A percentile compares a stretch with the other conserved stretches of the same genome.
These are phyloP conservation scores for Drosophila melanica DNA, from an alignment of 1,140 invertebrate genomes.

Conservation along the genomic window DNA sequence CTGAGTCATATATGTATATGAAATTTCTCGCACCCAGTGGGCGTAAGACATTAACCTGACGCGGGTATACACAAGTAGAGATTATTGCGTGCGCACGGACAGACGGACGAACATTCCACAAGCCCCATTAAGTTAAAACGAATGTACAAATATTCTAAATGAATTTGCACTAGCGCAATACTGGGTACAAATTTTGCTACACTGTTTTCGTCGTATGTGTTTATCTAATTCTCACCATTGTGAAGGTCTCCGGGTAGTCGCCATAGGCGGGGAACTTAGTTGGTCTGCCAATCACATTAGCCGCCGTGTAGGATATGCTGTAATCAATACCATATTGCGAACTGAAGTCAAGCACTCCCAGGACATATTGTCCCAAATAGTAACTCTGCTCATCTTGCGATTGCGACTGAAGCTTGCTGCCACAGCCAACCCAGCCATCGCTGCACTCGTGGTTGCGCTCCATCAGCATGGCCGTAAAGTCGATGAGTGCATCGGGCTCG, in stretches of 20 bases:
- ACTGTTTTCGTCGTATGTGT: too few relatives aligned
- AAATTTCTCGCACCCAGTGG: too few relatives aligned
- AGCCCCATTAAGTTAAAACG: too few relatives aligned
- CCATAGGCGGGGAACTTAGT: constrained; percentile 94
- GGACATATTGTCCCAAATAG: constrained; percentile 87
- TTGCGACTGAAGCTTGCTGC: constrained; percentile 31
- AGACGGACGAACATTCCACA: too few relatives aligned
- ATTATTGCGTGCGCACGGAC: too few relatives aligned
- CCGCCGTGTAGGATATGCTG: constrained; percentile 94
- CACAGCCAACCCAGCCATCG: constrained; percentile 30
- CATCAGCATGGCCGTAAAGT: constrained; percentile 64
- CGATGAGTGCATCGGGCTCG: constrained; percentile 60
- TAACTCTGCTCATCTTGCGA: constrained; percentile 53
- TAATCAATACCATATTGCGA: constrained; percentile 95
- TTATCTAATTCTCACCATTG: constrained; percentile 87
- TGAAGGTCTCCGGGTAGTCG: constrained; percentile 94
- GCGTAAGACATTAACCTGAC: too few relatives aligned
- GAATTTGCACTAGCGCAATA: too few relatives aligned
- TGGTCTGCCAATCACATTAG: constrained; percentile 92
- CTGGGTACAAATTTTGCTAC: too few relatives aligned
- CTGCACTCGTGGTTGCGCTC: constrained; percentile 35
- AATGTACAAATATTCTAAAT: too few relatives aligned
- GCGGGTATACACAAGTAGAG: too few relatives aligned
- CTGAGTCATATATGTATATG: too few relatives aligned
- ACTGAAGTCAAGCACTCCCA: constrained; percentile 91